A percentile compares a stretch with the other conserved stretches of the same genome.
These are phyloP conservation scores for Eudemis profundana DNA, from an alignment of 2,888 invertebrate species.

Conservation along the genomic window DNA sequence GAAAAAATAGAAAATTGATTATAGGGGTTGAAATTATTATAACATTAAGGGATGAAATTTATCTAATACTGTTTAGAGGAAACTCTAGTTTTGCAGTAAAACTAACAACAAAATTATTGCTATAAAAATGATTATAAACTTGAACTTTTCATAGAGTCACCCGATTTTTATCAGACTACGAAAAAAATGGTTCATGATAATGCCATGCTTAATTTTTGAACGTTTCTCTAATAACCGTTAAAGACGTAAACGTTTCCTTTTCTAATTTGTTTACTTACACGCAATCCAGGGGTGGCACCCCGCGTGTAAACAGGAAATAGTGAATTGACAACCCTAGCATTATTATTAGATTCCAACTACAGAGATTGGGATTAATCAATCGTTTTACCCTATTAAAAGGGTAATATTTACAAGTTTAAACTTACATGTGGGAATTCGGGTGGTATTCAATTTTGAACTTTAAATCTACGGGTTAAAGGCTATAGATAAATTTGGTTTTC, in stretches of 20 bases:
- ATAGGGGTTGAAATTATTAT: background rate
- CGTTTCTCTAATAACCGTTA: slow-evolving; percentile 35
- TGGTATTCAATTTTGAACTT: background rate
- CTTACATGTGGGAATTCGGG: background rate
- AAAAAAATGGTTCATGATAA: too few species aligned
- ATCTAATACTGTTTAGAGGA: too few species aligned
- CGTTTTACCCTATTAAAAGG: slow-evolving; percentile 46
- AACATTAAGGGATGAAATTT: background rate
- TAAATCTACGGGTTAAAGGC: background rate
- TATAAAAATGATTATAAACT: too few species aligned
- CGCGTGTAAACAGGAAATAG: slow-evolving; percentile 82
- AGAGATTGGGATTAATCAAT: slow-evolving; percentile 68
- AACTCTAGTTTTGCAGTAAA: too few species aligned
- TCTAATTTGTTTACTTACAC: slow-evolving; percentile 44
- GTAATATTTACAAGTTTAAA: slow-evolving; percentile 36
- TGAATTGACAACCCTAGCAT: slow-evolving; percentile 71
- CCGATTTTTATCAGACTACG: too few species aligned
- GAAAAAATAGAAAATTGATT: background rate
- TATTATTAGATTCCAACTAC: slow-evolving; percentile 63
- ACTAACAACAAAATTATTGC: too few species aligned
- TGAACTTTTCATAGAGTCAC: too few species aligned
- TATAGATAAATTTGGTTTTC: background rate
- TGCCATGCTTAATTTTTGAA: background rate
- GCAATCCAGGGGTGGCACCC: slow-evolving; percentile 60
- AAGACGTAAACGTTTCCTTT: slow-evolving; percentile 40